Evolutionary conservation across 2,113 vertebrate species (phyloP).

Genomic region (Coreoperca whiteheadi): DNA sequence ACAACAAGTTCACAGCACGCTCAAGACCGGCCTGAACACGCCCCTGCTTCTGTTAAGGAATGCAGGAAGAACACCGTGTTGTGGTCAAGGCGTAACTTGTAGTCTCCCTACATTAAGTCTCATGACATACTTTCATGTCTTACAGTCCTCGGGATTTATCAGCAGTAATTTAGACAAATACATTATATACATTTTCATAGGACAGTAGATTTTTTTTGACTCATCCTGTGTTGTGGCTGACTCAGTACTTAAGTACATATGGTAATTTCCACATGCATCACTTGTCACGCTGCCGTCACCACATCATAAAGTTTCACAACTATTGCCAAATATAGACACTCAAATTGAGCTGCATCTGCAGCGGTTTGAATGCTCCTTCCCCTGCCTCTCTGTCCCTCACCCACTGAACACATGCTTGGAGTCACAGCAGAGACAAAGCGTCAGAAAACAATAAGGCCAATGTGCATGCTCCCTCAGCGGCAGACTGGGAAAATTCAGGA

Average conservation of each 20-base stretch:
- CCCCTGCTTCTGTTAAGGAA: slow-evolving; percentile 39
- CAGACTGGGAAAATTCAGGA: slow-evolving; percentile 51
- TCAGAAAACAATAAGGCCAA: slow-evolving; percentile 66
- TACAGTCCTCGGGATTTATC: no score
- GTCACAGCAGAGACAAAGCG: slow-evolving; percentile 46
- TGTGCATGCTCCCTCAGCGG: slow-evolving; percentile 38
- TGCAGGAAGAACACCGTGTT: slow-evolving; percentile 40
- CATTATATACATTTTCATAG: not conserved
- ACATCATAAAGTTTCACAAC: not conserved
- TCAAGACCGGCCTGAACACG: slow-evolving; percentile 57
- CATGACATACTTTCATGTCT: not conserved
- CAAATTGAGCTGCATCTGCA: not conserved
- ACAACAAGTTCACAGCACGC: not conserved
- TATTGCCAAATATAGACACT: not conserved
- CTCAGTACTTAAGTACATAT: not conserved
- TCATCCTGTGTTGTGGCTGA: not conserved
- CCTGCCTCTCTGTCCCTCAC: slow-evolving; percentile 14
- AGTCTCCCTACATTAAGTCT: not conserved
- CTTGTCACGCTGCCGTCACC: not conserved
- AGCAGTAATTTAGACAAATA: not conserved
- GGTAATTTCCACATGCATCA: slow-evolving; percentile 1
- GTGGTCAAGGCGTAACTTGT: no score
- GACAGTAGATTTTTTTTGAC: no score
- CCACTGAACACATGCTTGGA: slow-evolving; percentile 60
- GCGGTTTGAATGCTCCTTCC: not conserved